Evolutionary conservation across 2,888 invertebrate species (phyloP).

Genomic region (Meghimatium bilineatum): DNA sequence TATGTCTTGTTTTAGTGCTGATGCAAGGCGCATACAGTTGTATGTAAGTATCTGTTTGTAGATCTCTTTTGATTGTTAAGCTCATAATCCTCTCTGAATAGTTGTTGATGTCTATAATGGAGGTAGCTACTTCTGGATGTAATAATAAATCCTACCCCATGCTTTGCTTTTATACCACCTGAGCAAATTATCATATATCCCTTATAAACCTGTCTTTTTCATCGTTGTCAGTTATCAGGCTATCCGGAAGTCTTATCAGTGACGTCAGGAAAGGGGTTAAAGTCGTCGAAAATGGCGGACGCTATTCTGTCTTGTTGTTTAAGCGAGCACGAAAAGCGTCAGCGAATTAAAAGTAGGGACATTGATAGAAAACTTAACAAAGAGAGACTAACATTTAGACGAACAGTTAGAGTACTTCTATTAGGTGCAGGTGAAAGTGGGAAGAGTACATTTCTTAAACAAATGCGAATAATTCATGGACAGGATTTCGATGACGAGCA

Average conservation of each 20-base stretch:
- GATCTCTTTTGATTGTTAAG: too few species aligned
- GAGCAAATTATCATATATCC: too few species aligned
- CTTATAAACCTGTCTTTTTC: too few species aligned
- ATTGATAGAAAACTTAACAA: conserved; percentile 91
- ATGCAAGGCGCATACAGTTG: too few species aligned
- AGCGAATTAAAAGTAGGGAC: conserved; percentile 85
- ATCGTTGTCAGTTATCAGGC: too few species aligned
- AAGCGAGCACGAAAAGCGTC: conserved; percentile 87
- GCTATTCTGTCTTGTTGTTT: conserved; percentile 71
- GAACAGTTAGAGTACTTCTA: conserved; percentile 92
- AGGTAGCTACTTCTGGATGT: too few species aligned
- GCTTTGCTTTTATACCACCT: too few species aligned
- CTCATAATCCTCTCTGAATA: too few species aligned
- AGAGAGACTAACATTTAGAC: conserved; percentile 88
- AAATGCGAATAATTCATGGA: conserved; percentile 96
- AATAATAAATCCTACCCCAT: too few species aligned
- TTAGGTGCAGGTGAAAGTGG: conserved; percentile 89
- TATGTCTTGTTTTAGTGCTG: too few species aligned
- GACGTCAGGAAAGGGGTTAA: conserved; percentile 54
- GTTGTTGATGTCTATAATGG: too few species aligned
- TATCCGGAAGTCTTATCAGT: conserved; percentile 53
- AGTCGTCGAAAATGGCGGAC: conserved; percentile 75
- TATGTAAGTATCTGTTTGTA: too few species aligned
- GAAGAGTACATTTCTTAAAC: conserved; percentile 86
- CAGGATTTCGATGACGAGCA: conserved; percentile 88